These are phyloP conservation scores for Pollenia griseotomentosa DNA, from an alignment of 2,888 invertebrate genomes.

Conservation along the genomic window DNA sequence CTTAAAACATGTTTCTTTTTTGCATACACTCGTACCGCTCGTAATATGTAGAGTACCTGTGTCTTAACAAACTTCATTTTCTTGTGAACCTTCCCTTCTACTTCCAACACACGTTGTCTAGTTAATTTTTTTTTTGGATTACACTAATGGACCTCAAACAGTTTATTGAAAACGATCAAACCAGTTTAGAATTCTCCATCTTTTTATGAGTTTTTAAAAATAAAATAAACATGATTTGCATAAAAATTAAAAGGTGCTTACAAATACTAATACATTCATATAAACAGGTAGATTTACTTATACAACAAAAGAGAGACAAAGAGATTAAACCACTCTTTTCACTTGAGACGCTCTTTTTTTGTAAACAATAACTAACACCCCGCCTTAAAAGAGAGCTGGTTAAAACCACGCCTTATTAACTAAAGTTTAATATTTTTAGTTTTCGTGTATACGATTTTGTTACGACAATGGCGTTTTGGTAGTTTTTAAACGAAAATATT, in stretches of 20 bases:
- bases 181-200: conserved; percentile 69
- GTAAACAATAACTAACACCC: neutral
- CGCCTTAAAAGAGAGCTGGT: conserved; percentile 41
- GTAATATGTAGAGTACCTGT: conserved; percentile 13
- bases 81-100: neutral
- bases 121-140: neutral
- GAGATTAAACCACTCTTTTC: neutral
- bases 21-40: conserved; percentile 44
- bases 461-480: neutral
- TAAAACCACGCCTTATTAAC: conserved; percentile 51
- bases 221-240: conserved; percentile 70
- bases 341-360: neutral
- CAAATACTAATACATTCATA: neutral
- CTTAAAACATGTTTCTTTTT: conserved; percentile 62
- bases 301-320: conserved; percentile 9
- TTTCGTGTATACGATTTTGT: neutral
- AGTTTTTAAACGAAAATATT: neutral
- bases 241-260: conserved; percentile 57
- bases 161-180: conserved; percentile 22
- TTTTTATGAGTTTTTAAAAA: conserved; percentile 39
- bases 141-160: neutral
- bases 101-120: neutral
- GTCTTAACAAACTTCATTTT: conserved; percentile 48
- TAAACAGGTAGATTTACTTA: conserved; percentile 34
- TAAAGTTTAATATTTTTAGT: conserved; percentile 2